Percentiles rank a stretch among this genome's conserved stretches.
phyloP scores from a whole-genome alignment of 2,888 invertebrate genomes.

The Candidula unifasciata region DNA sequence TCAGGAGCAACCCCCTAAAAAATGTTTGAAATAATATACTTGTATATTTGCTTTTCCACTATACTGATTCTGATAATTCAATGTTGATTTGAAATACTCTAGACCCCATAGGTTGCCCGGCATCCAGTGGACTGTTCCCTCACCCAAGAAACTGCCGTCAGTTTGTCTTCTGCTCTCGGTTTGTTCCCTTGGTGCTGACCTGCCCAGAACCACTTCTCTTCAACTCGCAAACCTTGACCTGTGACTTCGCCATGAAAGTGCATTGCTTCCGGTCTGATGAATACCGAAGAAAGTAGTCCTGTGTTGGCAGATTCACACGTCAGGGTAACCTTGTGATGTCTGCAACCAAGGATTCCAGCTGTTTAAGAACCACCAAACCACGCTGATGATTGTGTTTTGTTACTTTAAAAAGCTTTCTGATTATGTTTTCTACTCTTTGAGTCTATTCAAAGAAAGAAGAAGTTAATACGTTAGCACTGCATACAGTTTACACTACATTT shows the following conservation, averaged over 20 bases:
- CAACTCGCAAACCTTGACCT: slow-evolving; percentile 51
- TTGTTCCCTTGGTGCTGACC: slow-evolving; percentile 46
- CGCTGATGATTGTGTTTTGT: too few relatives aligned
- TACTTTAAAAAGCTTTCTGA: too few relatives aligned
- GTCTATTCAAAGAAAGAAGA: too few relatives aligned
- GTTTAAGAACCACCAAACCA: too few relatives aligned
- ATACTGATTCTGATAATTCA: too few relatives aligned
- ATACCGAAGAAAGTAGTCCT: background rate
- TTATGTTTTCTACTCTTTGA: too few relatives aligned
- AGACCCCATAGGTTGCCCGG: slow-evolving; percentile 39
- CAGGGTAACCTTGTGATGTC: background rate
- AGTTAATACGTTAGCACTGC: too few relatives aligned
- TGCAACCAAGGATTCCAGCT: too few relatives aligned
- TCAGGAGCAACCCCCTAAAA: too few relatives aligned
- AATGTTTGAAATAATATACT: too few relatives aligned
- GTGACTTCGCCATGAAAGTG: slow-evolving; percentile 50
- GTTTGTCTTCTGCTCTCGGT: slow-evolving; percentile 55
- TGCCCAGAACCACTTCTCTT: slow-evolving; percentile 53
- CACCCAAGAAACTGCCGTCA: slow-evolving; percentile 53
- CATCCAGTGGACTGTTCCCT: slow-evolving; percentile 50
- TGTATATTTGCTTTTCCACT: background rate
- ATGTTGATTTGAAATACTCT: background rate
- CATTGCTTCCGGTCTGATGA: slow-evolving; percentile 44
- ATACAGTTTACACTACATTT: too few relatives aligned
- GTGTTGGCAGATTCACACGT: background rate